Conservation (phyloP, 2,888 invertebrate genomes). For the Phania funesta region DNA sequence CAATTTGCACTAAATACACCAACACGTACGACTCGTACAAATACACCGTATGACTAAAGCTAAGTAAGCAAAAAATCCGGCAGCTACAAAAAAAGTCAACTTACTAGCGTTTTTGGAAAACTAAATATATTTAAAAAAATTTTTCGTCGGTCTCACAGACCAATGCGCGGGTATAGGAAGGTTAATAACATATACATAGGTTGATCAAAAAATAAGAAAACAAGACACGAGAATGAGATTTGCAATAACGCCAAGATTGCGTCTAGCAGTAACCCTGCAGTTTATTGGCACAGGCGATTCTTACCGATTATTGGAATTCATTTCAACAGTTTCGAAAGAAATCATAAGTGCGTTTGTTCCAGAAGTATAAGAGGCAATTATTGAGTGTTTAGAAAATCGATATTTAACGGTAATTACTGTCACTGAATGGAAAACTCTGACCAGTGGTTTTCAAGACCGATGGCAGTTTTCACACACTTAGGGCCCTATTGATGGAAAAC, state of each 20-base stretch:
- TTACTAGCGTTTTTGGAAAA: slow-evolving; percentile 10
- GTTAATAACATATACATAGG: neutral
- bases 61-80: neutral
- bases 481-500: neutral
- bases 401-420: neutral
- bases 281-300: neutral
- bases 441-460: neutral
- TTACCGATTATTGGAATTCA: neutral
- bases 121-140: neutral
- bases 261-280: too few relatives aligned
- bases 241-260: too few relatives aligned
- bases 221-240: neutral
- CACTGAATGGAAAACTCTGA: neutral
- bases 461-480: neutral
- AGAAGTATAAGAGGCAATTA: neutral
- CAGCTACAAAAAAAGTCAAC: neutral
- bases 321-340: neutral
- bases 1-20: slow-evolving; percentile 3
- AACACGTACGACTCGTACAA: neutral
- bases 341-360: neutral
- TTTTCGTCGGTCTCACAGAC: slow-evolving; percentile 12
- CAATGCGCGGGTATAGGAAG: slow-evolving; percentile 20
- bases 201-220: neutral
- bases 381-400: neutral
- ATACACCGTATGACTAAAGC: neutral